Evolutionary conservation across 2,113 vertebrate genomes (phyloP).

Genomic region (Forbesichthys papilliferus): DNA sequence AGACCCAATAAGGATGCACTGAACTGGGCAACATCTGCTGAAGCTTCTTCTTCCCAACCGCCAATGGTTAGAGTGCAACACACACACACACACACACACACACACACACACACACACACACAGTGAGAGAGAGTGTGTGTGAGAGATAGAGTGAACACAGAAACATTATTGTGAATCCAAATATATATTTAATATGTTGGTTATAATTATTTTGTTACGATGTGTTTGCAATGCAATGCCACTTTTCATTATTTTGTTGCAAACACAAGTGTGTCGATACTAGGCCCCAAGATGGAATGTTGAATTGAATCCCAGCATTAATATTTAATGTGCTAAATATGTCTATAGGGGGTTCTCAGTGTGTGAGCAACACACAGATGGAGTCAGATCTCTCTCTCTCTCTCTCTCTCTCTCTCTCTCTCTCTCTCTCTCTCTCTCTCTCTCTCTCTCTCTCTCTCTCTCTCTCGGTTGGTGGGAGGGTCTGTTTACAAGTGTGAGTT

Average conservation of each 20-base stretch:
- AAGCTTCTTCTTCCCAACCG: conserved; percentile 46
- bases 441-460: neutral
- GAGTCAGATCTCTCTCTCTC: conserved; percentile 41
- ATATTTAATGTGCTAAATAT: conserved; percentile 77
- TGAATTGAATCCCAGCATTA: conserved; percentile 76
- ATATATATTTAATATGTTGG: neutral
- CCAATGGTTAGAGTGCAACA: conserved; percentile 70
- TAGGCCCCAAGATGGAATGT: conserved; percentile 60
- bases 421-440: neutral
- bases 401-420: neutral
- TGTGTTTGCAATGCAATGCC: conserved; percentile 1
- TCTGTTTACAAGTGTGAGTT: conserved; percentile 15
- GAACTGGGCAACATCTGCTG: conserved; percentile 71
- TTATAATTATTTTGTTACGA: conserved; percentile 7
- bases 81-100: conserved; percentile 16
- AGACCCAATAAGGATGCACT: conserved; percentile 63
- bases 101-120: neutral
- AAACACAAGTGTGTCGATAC: conserved; percentile 44
- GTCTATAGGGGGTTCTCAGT: conserved; percentile 73
- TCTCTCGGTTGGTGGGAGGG: neutral
- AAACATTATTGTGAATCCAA: neutral
- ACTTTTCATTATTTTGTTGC: conserved; percentile 38
- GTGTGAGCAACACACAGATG: conserved; percentile 68
- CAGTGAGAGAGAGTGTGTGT: neutral
- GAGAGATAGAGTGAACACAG: neutral